Base-by-base conservation (phyloP, 2,888 invertebrate genomes). In the Iselma pallidipennis region DNA sequence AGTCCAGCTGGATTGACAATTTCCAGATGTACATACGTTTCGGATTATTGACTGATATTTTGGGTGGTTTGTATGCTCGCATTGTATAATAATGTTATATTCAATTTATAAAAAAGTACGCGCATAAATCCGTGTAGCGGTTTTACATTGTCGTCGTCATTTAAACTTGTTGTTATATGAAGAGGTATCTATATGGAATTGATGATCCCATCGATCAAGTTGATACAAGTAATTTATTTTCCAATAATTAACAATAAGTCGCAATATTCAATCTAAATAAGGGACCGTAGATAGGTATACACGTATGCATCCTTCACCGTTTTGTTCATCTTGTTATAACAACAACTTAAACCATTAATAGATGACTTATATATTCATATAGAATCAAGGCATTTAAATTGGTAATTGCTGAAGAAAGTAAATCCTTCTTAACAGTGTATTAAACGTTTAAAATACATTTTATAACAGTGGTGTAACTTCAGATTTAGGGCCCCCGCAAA, bases 161-260 rank as follows among this genome's bases (percentile, higher is more conserved):
- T 5, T 37, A 16, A 7, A 9, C 2, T 37, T 16, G 37, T 37
- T 37, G 6, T 16, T 59, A 49, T 59, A 49, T 59, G 48, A 49
- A 29, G 21, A 59, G 31, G 3, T 26, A 26, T n/a, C 37, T 37
- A 57, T 2, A 16, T 37, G n/a, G 16, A 55, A 59, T 59, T 42
- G 50, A 59, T 59, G 50, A 25, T 37, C 50, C 42, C 26, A 59
- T 59, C 54, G 50, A 59, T 59, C 55, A 59, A 49, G 6, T 33
- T 59, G 55, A 59, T 55, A 49, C 23, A 49, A 21, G 59, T 49
- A 33, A 59, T 59, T 59, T 59, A 55, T 55, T 59, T 59, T 49
- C 50, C 29, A 23, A 50, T 50, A 50, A 50, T 50, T 50, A 50
- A 50, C 50, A 50, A 50, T 50, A 29, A 28, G 28, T 50, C 50